Evolutionary conservation across 2,797 vertebrate genomes (phyloP), one percentile per base, ranked within the genome.

Genomic region (Malacoraja senta): DNA sequence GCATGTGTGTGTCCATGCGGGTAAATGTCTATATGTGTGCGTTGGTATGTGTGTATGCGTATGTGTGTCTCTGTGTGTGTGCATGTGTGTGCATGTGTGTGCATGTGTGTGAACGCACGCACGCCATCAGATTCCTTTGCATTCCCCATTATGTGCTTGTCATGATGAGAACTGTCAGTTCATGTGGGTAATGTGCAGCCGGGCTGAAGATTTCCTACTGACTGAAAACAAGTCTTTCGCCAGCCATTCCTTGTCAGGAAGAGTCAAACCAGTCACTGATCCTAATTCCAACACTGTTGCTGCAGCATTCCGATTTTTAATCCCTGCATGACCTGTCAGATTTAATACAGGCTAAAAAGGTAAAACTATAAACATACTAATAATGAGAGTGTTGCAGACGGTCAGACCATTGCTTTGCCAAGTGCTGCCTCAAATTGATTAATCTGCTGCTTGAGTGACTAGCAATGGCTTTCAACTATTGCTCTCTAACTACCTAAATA

Each of bases 281-380:
- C 97, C 97, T 98, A 98, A 98, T 97, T 97, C 97, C 97, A 97
- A 97, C 97, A 97, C 98, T 98, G 97, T 98, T 98, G 97, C 98
- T 98, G 97, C 97, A 97, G 97, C 97, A 98, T 98, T 99, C 97
- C 97, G 97, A 97, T 98, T 98, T 99, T 98, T 98, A 98, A 98
- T 98, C 97, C 94, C 98, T 98, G 97, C 96, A 96, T 98, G 98
- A 98, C 97, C 98, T 98, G 98, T 98, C 97, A 98, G 97, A 95
- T 97, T 97, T 97, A 98, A 99, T 98, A 97, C 95, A 95, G 97
- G 96, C 96, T 96, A 95, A 96, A 96, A 95, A 96, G 96, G 96
- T 97, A 97, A 96, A 97, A 97, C 97, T 96, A 97, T 97, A 97
- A 97, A 96, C 96, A 95, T 95, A 96, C 95, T 96, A 96, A 96